A percentile compares a stretch with the other conserved stretches of the same genome.
Evolutionary conservation across 1,140 invertebrate species (phyloP).

Genomic region (Eumaeus atala): DNA sequence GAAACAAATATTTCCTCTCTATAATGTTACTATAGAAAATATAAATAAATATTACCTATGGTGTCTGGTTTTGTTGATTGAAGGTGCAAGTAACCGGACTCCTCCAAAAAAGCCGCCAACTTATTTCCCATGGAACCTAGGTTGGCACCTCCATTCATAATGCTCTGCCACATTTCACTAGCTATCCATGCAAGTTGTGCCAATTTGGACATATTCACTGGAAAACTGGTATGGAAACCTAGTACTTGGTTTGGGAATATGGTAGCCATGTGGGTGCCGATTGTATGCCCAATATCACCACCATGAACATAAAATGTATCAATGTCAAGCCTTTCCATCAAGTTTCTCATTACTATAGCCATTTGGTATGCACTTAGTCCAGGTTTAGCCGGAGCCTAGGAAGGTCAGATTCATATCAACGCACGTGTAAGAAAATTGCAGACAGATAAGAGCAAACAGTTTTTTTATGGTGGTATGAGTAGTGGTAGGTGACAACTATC

Average conservation of each 20-base stretch:
- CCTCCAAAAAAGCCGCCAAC: slow-evolving; percentile 75
- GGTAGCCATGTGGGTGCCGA: slow-evolving; percentile 77
- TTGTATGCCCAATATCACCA: slow-evolving; percentile 85
- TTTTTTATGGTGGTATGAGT: too few relatives aligned
- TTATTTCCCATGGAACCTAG: slow-evolving; percentile 78
- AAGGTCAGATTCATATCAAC: neutral
- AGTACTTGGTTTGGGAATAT: slow-evolving; percentile 82
- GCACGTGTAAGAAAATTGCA: too few relatives aligned
- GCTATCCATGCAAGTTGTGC: slow-evolving; percentile 38
- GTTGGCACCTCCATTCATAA: slow-evolving; percentile 70
- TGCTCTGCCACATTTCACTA: slow-evolving; percentile 48
- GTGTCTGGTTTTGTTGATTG: slow-evolving; percentile 95
- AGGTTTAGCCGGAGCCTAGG: slow-evolving; percentile 73
- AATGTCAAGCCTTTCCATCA: slow-evolving; percentile 87
- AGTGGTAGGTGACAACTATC: too few relatives aligned
- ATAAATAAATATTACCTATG: slow-evolving; percentile 76
- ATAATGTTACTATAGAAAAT: too few relatives aligned
- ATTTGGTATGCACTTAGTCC: slow-evolving; percentile 79
- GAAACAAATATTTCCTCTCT: too few relatives aligned
- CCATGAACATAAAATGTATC: slow-evolving; percentile 88
- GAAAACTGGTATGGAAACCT: slow-evolving; percentile 58
- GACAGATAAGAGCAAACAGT: too few relatives aligned
- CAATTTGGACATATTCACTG: slow-evolving; percentile 35
- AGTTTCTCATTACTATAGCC: slow-evolving; percentile 84
- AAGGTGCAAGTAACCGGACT: slow-evolving; percentile 88